Percentiles rank a stretch among this genome's conserved stretches.
phyloP scores from a whole-genome alignment of 2,113 vertebrate species.

The Glaucidium brasilianum region DNA sequence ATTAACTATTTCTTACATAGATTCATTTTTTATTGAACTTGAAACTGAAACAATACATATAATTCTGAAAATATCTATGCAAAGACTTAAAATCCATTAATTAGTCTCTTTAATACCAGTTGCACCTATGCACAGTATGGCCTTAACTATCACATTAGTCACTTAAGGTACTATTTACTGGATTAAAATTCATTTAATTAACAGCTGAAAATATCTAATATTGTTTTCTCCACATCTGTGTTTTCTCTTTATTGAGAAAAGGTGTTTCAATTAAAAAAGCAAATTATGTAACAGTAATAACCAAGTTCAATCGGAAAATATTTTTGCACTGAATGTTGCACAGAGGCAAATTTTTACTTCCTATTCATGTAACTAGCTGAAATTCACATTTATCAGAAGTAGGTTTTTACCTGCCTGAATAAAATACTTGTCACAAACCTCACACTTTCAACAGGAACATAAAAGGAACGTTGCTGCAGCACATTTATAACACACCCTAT shows the following conservation, averaged over 20 bases:
- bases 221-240: neutral
- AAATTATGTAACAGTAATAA: constrained; percentile 22
- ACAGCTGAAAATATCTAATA: constrained; percentile 5
- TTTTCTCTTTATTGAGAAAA: constrained; percentile 52
- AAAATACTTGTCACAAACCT: constrained; percentile 14
- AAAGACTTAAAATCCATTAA: neutral
- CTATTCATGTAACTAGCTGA: neutral
- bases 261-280: constrained; percentile 11
- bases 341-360: neutral
- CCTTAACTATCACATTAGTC: neutral
- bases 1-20: neutral
- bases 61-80: constrained; percentile 21
- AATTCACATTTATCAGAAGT: constrained; percentile 42
- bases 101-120: neutral
- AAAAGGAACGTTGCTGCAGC: constrained; percentile 31
- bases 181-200: constrained; percentile 10
- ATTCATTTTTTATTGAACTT: constrained; percentile 27
- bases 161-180: neutral
- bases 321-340: neutral
- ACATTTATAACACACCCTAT: constrained; percentile 67
- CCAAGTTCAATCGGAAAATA: neutral
- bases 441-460: constrained; percentile 1
- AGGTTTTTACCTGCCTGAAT: neutral
- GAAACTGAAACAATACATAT: constrained; percentile 38
- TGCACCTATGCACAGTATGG: neutral